Base-by-base conservation (phyloP, 2,888 invertebrate species). In the Tillus elongatus region DNA sequence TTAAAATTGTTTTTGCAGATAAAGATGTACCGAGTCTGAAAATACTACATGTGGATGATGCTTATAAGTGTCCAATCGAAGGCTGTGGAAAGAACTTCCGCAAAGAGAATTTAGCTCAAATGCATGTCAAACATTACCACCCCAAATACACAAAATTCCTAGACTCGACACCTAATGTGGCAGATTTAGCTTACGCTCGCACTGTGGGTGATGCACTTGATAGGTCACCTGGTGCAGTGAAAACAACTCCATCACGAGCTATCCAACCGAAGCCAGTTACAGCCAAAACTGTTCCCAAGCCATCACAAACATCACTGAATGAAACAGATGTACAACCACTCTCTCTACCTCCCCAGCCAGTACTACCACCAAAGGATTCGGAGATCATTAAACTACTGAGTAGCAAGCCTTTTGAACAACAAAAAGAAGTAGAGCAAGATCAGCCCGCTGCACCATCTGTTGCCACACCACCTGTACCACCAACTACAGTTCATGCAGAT, bases 61-160 rank as follows among this genome's bases (percentile, higher is more conserved):
- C 68, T 9, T 75, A 68, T 47, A 72, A 71, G 16, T 90, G 89
- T 57, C 88, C 88, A 0, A 80, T 84, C 32, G 80, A 82, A 42
- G 82, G 80, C 1, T 95, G 95, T 58, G 77, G 74, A 34, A 95
- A 95, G 64, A 84, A 81, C 50, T 95, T 92, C 60, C 75, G 95
- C 3, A 91, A 91, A 58, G 89, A 91, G 57, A 89, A 85, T 44
- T 74, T 93, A 33, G 68, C 95, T 4, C 83, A 86, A 67, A 92
- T 91, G 78, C 95, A 95, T 60, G 83, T 93, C 28, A 93, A 93
- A 56, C 92, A 95, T 62, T 93, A 93, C 63, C 95, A 93, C 64
- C 77, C 80, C 2, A 85, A 88, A 46, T 73, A 84, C 40, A 75
- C 77, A 2, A 79, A 82, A 60, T 77, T 77, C 60, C 66, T 88